A percentile compares a stretch with the other conserved stretches of the same genome.
Conservation (phyloP, 2,888 invertebrate genomes). For the Leuctra nigra region DNA sequence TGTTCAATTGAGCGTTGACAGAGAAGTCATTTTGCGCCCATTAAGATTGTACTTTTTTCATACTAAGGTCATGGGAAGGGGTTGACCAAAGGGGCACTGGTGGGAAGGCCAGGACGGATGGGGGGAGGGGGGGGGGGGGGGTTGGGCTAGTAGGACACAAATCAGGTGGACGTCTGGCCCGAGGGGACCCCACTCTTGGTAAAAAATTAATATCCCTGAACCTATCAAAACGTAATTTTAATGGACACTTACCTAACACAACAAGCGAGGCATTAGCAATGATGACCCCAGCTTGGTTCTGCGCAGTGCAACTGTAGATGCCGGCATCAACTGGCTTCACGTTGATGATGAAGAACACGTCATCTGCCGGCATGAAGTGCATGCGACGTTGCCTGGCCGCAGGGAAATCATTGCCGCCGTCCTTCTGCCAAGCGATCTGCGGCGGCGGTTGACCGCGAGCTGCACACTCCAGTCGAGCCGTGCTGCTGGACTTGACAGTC, state of each 20-base stretch:
- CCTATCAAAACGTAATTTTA: too few species aligned
- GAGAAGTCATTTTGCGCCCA: too few species aligned
- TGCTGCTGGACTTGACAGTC: conserved; percentile 75
- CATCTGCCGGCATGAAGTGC: conserved; percentile 87
- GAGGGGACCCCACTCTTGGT: too few species aligned
- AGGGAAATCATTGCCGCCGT: conserved; percentile 90
- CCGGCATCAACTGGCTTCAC: conserved; percentile 86
- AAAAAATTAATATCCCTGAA: too few species aligned
- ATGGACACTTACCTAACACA: conserved; percentile 59
- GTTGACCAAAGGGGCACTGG: too few species aligned
- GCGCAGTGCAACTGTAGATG: conserved; percentile 87
- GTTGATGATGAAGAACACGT: conserved; percentile 88
- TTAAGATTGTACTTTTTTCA: too few species aligned
- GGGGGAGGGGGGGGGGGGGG: too few species aligned
- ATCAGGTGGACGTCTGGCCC: too few species aligned
- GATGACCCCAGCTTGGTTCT: conserved; percentile 81
- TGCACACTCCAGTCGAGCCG: conserved; percentile 84
- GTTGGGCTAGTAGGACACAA: too few species aligned
- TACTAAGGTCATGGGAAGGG: too few species aligned
- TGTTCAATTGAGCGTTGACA: too few species aligned
- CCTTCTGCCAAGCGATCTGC: conserved; percentile 85
- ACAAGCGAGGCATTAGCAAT: conserved; percentile 80
- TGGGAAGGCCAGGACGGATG: too few species aligned
- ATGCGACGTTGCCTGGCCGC: conserved; percentile 89
- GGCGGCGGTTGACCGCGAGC: conserved; percentile 85